Evolutionary conservation across 1,140 invertebrate genomes (phyloP), one percentile per base, ranked within the genome.

Genomic region (Ceratina australensis): DNA sequence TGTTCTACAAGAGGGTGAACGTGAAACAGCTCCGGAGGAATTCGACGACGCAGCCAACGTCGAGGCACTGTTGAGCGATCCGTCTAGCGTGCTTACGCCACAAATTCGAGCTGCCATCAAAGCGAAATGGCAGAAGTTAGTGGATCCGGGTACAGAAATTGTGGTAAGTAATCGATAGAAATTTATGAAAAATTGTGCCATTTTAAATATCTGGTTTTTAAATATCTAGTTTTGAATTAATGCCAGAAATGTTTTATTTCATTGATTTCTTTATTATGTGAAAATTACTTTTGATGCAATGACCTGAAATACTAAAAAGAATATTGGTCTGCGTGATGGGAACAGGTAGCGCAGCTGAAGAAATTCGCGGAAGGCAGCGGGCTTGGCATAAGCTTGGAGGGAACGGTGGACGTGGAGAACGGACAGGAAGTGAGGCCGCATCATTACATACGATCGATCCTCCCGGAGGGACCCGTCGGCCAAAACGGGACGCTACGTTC

Each of bases 311-410:
- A 33, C 5, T 33, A 33, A 33, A 33, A 33, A 5, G 5, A 33
- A 33, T 33, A 5, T 33, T 2, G 28, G 28, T 33, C 2, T 33
- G 28, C 28, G 28, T 33, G 28, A 5, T 33, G 2, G 28, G 28
- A 33, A 33, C 28, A 95, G 94, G 94, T 98, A 72, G 97, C 97
- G 1, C 95, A 97, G 87, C 92, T 96, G 85, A 96, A 94, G 88
- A 99, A 97, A 93, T 97, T 95, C 90, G 95, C 95, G 78, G 97
- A 95, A 91, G 96, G 94, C 85, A 97, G 98, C 78, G 98, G 98
- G 20, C 93, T 99, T 28, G 98, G 98, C 12, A 99, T 99, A 79
- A 98, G 97, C 73, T 93, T 99, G 65, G 98, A 99, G 91, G 98
- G 98, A 63, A 99, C 98, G 0, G 98, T 98, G 22, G 98, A 98